Percentiles rank a stretch among this genome's conserved stretches.
These are phyloP conservation scores for Drosophila lowei DNA, from an alignment of 1,140 invertebrate genomes.

Conservation along the genomic window DNA sequence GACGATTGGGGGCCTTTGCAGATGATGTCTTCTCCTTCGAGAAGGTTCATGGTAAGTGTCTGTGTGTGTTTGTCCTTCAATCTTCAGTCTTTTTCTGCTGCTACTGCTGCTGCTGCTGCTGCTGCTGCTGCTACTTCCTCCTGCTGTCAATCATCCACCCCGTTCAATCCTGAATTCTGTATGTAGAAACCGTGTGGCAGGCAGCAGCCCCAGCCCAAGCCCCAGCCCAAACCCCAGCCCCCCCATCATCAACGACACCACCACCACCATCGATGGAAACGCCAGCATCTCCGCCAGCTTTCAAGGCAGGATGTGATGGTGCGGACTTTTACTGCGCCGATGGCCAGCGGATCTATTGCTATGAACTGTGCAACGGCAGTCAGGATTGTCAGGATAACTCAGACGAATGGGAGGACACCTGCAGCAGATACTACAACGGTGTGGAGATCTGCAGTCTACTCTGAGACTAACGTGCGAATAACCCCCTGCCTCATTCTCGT, in stretches of 20 bases:
- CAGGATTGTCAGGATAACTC: conserved; percentile 85
- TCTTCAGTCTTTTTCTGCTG: neutral
- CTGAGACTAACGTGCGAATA: conserved; percentile 1
- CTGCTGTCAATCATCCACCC: too few species aligned
- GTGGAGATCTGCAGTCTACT: neutral
- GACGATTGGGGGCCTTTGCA: conserved; percentile 39
- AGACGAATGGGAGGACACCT: conserved; percentile 65
- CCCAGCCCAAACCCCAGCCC: neutral
- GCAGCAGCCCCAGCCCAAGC: neutral
- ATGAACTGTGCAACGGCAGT: conserved; percentile 84
- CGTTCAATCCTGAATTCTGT: too few species aligned
- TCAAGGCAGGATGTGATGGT: neutral
- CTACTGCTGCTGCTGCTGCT: conserved; percentile 15
- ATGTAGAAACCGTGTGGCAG: too few species aligned
- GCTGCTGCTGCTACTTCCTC: conserved; percentile 14
- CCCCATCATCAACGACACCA: neutral
- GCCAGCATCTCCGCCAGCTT: neutral
- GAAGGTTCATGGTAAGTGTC: conserved; percentile 55
- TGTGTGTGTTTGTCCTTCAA: too few species aligned
- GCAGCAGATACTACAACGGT: conserved; percentile 7
- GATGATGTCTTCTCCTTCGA: conserved; percentile 53
- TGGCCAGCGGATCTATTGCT: conserved; percentile 20
- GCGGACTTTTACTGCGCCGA: conserved; percentile 31
- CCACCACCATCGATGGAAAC: neutral
- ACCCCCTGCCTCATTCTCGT: too few species aligned